Evolutionary conservation across 2,113 vertebrate genomes (phyloP).

Genomic region (Chitala chitala): DNA sequence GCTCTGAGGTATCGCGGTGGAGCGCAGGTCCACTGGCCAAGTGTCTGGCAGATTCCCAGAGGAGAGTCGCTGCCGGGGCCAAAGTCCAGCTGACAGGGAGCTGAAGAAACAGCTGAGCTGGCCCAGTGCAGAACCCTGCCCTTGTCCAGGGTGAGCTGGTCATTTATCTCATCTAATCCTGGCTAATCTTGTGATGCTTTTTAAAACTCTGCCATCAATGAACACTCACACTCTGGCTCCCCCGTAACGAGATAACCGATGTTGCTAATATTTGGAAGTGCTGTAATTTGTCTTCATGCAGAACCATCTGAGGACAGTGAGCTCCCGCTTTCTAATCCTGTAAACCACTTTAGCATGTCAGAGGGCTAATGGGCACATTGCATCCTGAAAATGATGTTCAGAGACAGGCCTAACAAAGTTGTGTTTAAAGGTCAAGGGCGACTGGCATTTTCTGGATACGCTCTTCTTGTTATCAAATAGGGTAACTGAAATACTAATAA

Average conservation of each 20-base stretch:
- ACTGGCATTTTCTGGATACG: neutral
- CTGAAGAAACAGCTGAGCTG: neutral
- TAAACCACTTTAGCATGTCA: conserved; percentile 47
- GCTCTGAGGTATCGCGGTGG: no score
- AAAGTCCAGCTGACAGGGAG: neutral
- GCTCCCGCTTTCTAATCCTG: conserved; percentile 33
- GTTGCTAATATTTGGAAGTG: conserved; percentile 32
- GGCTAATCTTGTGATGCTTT: conserved; percentile 40
- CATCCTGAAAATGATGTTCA: neutral
- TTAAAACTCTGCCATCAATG: conserved; percentile 37
- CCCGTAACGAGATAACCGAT: conserved; percentile 38
- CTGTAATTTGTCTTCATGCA: conserved; percentile 48
- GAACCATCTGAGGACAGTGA: conserved; percentile 32
- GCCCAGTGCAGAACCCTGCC: neutral
- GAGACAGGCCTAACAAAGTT: neutral
- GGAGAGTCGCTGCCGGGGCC: neutral
- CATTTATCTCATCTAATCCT: conserved; percentile 31
- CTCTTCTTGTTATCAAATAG: neutral
- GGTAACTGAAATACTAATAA: conserved; percentile 24
- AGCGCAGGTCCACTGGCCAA: neutral
- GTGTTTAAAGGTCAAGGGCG: neutral
- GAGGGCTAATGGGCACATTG: conserved; percentile 34
- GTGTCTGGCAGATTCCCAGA: neutral
- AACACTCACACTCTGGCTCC: conserved; percentile 25
- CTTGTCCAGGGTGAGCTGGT: conserved; percentile 1